Evolutionary conservation across 1,140 invertebrate species (phyloP), one percentile per base, ranked within the genome.

Genomic region (Trachymyrmex cornetzi): DNA sequence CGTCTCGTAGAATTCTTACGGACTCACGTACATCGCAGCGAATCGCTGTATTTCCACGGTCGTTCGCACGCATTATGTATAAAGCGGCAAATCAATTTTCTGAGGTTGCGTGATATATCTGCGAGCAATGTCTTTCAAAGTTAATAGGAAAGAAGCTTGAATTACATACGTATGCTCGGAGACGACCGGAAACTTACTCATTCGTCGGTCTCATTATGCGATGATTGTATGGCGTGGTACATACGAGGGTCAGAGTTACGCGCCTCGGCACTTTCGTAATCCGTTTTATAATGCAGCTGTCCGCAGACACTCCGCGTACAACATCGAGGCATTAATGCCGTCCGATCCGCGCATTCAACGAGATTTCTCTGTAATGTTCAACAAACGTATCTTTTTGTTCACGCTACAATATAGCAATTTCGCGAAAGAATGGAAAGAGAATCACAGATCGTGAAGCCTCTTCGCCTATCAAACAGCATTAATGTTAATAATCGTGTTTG

Each of bases 111-210:
- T 75, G 80, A 82, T 75, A 84, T n/a, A 63, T 75, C 55, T 61
- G 27, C 14, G 69, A 48, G 30, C 67, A 84, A 19, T 61, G 69
- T 75, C 50, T 84, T 61, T 61, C 69, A 16, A 34, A 75, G 55
- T 74, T 75, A 75, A 84, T 61, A 74, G 55, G 57, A 84, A 74
- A 61, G 80, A 75, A 74, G 80, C 55, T 61, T 63, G 80, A 75
- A 84, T 84, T 84, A 84, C 48, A 61, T 27, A 38, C 50, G 64
- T 38, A 19, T n/a, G 27, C 16, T n/a, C 30, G 48, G 34, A 67
- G 88, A 90, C 77, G 85, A 82, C 89, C 89, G 89, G 89, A 90
- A 90, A 90, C 87, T 75, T 61, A 63, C 67, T 63, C 88, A 81
- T 88, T 90, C 59, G 59, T 66, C 44, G 61, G 77, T 74, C 63